Percentiles rank a stretch among this genome's conserved stretches.
Conservation (phyloP, 2,888 invertebrate genomes). For the Drosophila diplacantha region DNA sequence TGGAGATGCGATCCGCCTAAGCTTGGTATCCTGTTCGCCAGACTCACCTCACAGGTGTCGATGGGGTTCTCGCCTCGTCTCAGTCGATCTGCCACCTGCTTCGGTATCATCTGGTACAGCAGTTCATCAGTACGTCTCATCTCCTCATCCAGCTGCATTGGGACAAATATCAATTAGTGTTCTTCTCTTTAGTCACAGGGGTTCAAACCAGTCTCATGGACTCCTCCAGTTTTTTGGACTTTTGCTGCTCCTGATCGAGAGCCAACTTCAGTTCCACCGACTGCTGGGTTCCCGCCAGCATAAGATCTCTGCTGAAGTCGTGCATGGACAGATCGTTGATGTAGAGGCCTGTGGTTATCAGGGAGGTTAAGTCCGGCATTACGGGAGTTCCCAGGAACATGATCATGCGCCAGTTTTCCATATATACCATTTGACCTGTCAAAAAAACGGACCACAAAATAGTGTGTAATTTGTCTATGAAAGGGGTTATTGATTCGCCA, state of each 20-base stretch:
- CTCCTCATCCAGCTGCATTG: slow-evolving; percentile 91
- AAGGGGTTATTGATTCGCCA: background rate
- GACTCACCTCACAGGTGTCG: slow-evolving; percentile 93
- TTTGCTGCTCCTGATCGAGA: slow-evolving; percentile 96
- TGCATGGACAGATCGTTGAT: slow-evolving; percentile 99
- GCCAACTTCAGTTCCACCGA: slow-evolving; percentile 97
- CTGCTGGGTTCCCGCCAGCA: slow-evolving; percentile 97
- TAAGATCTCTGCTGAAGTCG: slow-evolving; percentile 96
- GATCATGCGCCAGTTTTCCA: slow-evolving; percentile 99
- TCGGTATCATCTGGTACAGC: slow-evolving; percentile 99
- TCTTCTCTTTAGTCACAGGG: background rate
- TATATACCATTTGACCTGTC: slow-evolving; percentile 98
- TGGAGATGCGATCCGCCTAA: background rate
- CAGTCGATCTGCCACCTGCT: slow-evolving; percentile 95
- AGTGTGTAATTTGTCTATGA: background rate
- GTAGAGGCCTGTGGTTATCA: slow-evolving; percentile 94
- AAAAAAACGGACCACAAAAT: background rate
- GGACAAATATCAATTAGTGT: too few species aligned
- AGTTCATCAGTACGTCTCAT: slow-evolving; percentile 97
- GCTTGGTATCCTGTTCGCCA: too few species aligned
- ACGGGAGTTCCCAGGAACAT: slow-evolving; percentile 98
- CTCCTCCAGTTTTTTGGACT: slow-evolving; percentile 96
- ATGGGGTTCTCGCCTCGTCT: slow-evolving; percentile 96
- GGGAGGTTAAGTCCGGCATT: slow-evolving; percentile 95
- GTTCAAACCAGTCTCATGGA: slow-evolving; percentile 84